Base-by-base conservation (phyloP, 1,140 invertebrate species). In the Trissolcus basalis region DNA sequence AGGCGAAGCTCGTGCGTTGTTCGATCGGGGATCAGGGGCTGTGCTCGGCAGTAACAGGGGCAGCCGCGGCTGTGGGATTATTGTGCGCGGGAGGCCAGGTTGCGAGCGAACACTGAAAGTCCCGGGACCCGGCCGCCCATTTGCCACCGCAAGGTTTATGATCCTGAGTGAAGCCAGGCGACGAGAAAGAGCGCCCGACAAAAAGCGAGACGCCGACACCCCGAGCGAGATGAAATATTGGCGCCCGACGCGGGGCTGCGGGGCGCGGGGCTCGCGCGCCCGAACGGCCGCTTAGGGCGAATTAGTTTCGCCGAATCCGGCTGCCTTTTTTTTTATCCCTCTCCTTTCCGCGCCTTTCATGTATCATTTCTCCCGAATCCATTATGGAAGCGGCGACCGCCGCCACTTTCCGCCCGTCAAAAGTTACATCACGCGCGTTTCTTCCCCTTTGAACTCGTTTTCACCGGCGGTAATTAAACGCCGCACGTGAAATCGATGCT, bases 31-130 rank as follows among this genome's bases (percentile, higher is more conserved):
- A 53, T 64, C 60, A 41, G 55, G 69, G 36, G 56, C 27, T 53
- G 48, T 50, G 55, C 64, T 59, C 63, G 51, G 4, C 47, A 39
- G 81, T 83, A 82, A 85, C 81, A 80, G 83, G 81, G 81, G 81
- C 77, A 78, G 81, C 77, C 80, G 73, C 63, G 60, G 79, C 77
- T 71, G 78, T 80, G 75, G 83, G 79, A 83, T 84, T 85, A 85
- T 83, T 80, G 81, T 77, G 81, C 81, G 78, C 74, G 79, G 74
- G 77, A 77, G 75, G 71, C 79, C 77, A 75, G 80, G 79, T 73
- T 79, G 56, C 13, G 55, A 50, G 69, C 77, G 63, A 79, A 59
- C 78, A 68, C 78, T 80, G 78, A 82, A 85, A 84, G 83, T 85
- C 82, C 82, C 82, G 82, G 83, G 81, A 83, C 82, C 76, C 77